These are phyloP conservation scores for Colossoma macropomum DNA, from an alignment of 2,113 vertebrate species.

Conservation along the genomic window DNA sequence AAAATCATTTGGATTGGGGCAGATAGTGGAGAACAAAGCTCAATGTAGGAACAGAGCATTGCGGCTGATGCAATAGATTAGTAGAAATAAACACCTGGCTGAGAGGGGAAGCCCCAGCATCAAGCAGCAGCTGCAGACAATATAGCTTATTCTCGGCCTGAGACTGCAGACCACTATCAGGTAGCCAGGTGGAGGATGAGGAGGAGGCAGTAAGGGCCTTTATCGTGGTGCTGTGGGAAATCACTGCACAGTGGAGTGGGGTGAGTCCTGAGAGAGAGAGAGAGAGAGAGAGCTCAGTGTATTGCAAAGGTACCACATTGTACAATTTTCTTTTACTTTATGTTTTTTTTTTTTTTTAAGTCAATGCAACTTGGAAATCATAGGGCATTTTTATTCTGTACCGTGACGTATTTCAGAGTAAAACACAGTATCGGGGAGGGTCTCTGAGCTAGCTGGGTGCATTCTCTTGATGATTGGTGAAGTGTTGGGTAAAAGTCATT, in stretches of 20 bases:
- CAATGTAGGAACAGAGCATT: neutral
- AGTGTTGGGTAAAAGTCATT: too few species aligned
- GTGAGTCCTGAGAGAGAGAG: constrained; percentile 80
- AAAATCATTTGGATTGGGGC: too few species aligned
- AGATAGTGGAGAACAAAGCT: neutral
- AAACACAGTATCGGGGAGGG: too few species aligned
- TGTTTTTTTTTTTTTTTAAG: too few species aligned
- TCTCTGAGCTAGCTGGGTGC: too few species aligned
- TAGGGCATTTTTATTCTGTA: too few species aligned
- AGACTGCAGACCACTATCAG: constrained; percentile 60
- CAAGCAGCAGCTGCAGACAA: constrained; percentile 82
- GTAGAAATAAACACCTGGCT: constrained; percentile 80
- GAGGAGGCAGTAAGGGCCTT: constrained; percentile 60
- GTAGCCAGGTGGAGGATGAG: constrained; percentile 46
- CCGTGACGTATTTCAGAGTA: too few species aligned
- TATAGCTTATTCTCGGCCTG: constrained; percentile 72
- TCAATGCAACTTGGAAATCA: too few species aligned
- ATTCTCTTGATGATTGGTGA: too few species aligned
- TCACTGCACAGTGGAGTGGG: constrained; percentile 86
- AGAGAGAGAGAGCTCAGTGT: neutral
- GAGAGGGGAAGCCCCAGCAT: constrained; percentile 76
- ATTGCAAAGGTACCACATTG: neutral
- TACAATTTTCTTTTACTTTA: too few species aligned
- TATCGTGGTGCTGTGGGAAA: constrained; percentile 82
- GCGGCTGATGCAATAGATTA: neutral